These are phyloP conservation scores for Portevinia maculata DNA, from an alignment of 2,888 invertebrate genomes.

Conservation along the genomic window DNA sequence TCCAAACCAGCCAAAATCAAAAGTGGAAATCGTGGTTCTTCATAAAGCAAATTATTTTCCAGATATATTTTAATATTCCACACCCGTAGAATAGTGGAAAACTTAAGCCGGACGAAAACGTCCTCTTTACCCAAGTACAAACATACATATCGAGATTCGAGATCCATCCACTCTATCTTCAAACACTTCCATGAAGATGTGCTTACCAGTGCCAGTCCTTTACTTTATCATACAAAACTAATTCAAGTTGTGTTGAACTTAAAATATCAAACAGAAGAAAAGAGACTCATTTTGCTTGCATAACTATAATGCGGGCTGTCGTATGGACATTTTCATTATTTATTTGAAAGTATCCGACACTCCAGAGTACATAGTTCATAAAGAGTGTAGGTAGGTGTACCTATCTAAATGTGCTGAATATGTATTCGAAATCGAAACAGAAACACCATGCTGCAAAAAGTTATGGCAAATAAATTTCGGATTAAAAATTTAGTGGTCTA, in stretches of 20 bases:
- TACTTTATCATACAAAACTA: conserved; percentile 11
- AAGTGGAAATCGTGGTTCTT: no score
- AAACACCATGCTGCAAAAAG: no score
- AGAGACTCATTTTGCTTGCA: not conserved
- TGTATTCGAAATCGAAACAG: no score
- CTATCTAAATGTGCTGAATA: no score
- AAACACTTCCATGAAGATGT: no score
- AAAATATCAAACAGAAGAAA: not conserved
- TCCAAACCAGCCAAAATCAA: no score
- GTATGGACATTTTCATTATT: conserved; percentile 16
- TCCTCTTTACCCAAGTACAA: conserved; percentile 3
- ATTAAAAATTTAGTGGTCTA: no score
- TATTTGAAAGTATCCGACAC: conserved; percentile 13
- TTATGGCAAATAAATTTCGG: no score
- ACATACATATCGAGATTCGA: not conserved
- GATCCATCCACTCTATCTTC: no score
- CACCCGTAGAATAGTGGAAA: conserved; percentile 20
- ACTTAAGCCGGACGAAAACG: conserved; percentile 2
- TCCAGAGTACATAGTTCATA: not conserved
- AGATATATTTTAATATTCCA: conserved; percentile 7
- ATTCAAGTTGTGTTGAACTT: conserved; percentile 5
- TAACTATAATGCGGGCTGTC: conserved; percentile 6
- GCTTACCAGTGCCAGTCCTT: not conserved
- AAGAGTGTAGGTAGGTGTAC: no score
- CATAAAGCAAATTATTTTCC: conserved; percentile 11